These are phyloP conservation scores for Temnothorax nylanderi DNA, from an alignment of 1,140 invertebrate species.

Conservation along the genomic window DNA sequence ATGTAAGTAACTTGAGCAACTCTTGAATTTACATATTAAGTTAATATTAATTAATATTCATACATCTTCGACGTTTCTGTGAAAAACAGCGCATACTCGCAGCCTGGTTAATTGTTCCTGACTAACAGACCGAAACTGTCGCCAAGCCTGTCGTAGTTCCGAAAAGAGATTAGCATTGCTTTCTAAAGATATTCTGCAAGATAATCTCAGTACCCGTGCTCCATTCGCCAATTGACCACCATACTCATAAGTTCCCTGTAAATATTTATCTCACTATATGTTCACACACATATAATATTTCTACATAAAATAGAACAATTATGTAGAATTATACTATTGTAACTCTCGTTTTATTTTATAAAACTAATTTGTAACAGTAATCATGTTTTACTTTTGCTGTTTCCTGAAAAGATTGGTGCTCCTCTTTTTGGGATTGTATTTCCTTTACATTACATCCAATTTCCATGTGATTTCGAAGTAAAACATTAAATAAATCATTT, in stretches of 20 bases:
- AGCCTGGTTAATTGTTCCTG: constrained; percentile 92
- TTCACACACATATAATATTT: neutral
- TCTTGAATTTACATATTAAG: neutral
- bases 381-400: constrained; percentile 87
- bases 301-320: neutral
- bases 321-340: neutral
- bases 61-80: constrained; percentile 90
- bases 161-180: constrained; percentile 86
- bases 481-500: constrained; percentile 90
- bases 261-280: constrained; percentile 9
- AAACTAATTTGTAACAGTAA: neutral
- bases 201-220: constrained; percentile 90
- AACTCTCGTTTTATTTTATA: neutral
- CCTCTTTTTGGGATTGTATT: constrained; percentile 91
- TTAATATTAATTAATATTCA: constrained; percentile 48
- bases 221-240: constrained; percentile 92
- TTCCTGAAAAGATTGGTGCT: constrained; percentile 92
- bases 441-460: constrained; percentile 91
- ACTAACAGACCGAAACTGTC: constrained; percentile 89
- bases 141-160: constrained; percentile 89
- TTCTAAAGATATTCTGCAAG: constrained; percentile 89
- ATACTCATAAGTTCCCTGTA: constrained; percentile 92
- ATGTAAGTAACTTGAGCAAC: neutral
- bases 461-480: constrained; percentile 90
- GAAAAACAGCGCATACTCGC: constrained; percentile 91